phyloP scores from a whole-genome alignment of 2,113 vertebrate species.

The Lasiurus cinereus region DNA sequence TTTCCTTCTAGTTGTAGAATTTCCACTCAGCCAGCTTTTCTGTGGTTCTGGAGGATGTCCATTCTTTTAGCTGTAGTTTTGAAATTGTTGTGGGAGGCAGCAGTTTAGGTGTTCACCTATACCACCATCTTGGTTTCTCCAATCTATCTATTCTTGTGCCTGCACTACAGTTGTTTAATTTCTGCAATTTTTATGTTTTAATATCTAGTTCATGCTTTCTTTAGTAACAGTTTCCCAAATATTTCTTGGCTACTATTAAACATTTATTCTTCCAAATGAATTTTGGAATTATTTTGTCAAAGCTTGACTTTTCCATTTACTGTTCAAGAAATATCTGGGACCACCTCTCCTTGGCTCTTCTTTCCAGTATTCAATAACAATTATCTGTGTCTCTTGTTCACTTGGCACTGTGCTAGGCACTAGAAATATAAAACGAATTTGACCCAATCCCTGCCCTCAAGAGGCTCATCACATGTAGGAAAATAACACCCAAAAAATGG shows the following conservation, averaged over 20 bases:
- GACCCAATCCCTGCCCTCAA: neutral
- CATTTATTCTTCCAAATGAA: neutral
- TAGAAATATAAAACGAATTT: neutral
- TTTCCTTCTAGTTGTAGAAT: too few species aligned
- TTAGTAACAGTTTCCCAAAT: constrained; percentile 21
- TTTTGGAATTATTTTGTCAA: constrained; percentile 52
- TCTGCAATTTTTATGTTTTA: constrained; percentile 23
- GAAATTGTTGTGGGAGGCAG: too few species aligned
- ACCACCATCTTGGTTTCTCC: too few species aligned
- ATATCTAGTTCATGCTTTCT: neutral
- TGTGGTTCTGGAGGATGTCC: too few species aligned
- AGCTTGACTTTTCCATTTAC: neutral
- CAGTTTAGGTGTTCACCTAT: too few species aligned
- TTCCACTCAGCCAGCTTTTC: too few species aligned
- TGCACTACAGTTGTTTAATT: neutral
- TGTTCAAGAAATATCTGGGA: neutral
- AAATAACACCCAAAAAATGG: neutral
- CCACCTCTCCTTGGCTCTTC: neutral
- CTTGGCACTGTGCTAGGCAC: neutral
- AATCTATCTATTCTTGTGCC: neutral
- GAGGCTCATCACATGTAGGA: neutral
- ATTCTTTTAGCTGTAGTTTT: too few species aligned
- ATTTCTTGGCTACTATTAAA: constrained; percentile 3
- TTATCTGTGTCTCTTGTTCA: neutral
- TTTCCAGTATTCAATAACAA: neutral